Percentiles rank a stretch among this genome's conserved stretches.
These are phyloP conservation scores for Amphibalanus amphitrite DNA, from an alignment of 1,140 invertebrate species.

Conservation along the genomic window DNA sequence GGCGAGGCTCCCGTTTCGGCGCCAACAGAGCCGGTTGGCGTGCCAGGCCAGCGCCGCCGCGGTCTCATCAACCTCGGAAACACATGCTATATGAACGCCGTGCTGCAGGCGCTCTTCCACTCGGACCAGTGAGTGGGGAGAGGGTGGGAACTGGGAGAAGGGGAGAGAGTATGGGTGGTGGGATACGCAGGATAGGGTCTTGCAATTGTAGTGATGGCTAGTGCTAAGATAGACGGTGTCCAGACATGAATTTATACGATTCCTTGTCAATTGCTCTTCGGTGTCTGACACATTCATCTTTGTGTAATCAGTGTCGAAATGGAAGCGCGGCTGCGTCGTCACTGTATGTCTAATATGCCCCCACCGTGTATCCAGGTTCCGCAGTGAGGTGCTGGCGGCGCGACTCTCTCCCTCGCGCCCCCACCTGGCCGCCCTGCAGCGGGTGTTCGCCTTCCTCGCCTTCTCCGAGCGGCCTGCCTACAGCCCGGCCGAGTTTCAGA, in stretches of 20 bases:
- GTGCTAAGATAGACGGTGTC: too few relatives aligned
- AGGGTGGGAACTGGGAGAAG: too few relatives aligned
- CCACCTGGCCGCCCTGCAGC: constrained; percentile 45
- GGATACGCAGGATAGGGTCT: too few relatives aligned
- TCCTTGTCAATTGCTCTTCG: too few relatives aligned
- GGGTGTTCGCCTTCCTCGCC: constrained; percentile 49
- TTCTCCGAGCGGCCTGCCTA: constrained; percentile 7
- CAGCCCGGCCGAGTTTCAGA: constrained; percentile 45
- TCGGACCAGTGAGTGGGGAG: constrained; percentile 46
- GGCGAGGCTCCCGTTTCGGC: neutral
- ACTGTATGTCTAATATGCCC: too few relatives aligned
- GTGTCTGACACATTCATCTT: too few relatives aligned
- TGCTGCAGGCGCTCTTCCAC: constrained; percentile 59
- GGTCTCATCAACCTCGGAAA: constrained; percentile 68
- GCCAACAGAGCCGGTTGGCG: neutral
- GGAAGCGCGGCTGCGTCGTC: too few relatives aligned
- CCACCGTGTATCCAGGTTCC: neutral
- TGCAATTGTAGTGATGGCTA: too few relatives aligned
- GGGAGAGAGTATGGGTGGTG: neutral
- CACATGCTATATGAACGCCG: constrained; percentile 72
- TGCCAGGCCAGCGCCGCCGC: neutral
- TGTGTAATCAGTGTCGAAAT: too few relatives aligned
- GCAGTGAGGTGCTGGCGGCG: neutral
- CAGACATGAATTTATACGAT: too few relatives aligned
- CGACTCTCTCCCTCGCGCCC: constrained; percentile 27